A percentile compares a stretch with the other conserved stretches of the same genome.
Conservation (phyloP, 2,797 vertebrate species). For the Liasis olivaceus region DNA sequence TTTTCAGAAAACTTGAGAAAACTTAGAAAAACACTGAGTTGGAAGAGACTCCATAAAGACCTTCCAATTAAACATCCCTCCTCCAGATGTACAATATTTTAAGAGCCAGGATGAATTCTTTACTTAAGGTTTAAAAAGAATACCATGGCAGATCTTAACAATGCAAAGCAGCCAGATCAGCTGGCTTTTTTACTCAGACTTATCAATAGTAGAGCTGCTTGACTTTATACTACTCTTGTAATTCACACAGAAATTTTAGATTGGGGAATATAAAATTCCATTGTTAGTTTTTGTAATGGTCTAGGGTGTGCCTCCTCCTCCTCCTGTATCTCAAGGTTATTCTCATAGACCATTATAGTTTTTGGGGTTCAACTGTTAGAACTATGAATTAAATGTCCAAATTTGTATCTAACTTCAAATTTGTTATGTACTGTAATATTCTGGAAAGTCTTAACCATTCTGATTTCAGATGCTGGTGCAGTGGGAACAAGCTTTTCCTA, state of each 20-base stretch:
- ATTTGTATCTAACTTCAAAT: neutral
- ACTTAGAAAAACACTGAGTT: neutral
- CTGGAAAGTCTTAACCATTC: conserved; percentile 34
- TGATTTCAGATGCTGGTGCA: conserved; percentile 33
- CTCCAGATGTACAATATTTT: neutral
- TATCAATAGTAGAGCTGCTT: neutral
- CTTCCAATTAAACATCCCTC: neutral
- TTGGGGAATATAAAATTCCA: neutral
- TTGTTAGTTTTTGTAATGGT: neutral
- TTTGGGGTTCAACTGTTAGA: neutral
- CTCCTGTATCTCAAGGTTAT: neutral
- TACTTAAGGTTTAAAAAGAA: neutral
- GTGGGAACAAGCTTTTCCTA: conserved; percentile 14
- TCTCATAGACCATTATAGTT: neutral
- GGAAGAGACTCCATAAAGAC: neutral
- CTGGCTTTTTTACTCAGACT: neutral
- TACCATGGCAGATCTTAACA: neutral
- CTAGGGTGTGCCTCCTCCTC: neutral
- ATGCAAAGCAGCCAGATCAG: neutral
- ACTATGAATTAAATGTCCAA: neutral
- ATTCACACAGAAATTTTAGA: neutral
- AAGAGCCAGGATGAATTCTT: neutral
- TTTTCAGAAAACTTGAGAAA: neutral
- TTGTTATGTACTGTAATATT: conserved; percentile 39
- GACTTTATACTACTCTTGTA: neutral